Percentiles rank a stretch among this genome's conserved stretches.
Conservation (phyloP, 2,797 vertebrate genomes). For the Myiothlypis coronata region DNA sequence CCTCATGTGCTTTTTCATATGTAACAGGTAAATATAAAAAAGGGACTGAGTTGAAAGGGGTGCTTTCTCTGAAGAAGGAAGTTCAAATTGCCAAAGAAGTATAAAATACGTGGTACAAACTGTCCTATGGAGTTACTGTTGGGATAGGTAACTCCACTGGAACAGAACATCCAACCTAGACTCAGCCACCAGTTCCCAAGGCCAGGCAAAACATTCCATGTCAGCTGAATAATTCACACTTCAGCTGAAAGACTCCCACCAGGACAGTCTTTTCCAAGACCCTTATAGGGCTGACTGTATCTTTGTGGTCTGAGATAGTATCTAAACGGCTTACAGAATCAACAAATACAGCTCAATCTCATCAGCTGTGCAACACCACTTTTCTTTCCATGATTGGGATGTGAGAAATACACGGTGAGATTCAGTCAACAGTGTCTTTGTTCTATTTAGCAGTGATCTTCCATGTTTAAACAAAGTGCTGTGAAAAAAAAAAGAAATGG, state of each 20-base stretch:
- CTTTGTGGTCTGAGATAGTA: neutral
- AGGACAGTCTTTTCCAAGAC: neutral
- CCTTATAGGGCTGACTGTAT: neutral
- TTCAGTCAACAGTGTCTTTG: neutral
- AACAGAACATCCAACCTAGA: neutral
- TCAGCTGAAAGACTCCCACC: neutral
- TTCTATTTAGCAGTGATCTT: slow-evolving; percentile 17
- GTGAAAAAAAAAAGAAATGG: neutral
- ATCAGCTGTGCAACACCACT: neutral
- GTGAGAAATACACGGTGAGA: neutral
- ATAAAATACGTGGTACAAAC: neutral
- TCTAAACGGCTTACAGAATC: neutral
- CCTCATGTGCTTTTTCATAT: neutral
- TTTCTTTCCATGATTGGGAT: neutral
- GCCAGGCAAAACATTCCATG: neutral
- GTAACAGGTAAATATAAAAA: neutral
- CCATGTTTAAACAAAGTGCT: neutral
- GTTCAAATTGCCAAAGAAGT: neutral
- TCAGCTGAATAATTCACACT: neutral
- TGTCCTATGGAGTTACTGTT: neutral
- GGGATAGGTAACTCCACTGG: neutral
- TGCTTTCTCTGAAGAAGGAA: neutral
- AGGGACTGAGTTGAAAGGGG: neutral
- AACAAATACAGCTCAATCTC: neutral
- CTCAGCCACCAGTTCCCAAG: neutral